Percentiles rank a stretch among this genome's conserved stretches.
Evolutionary conservation across 2,113 vertebrate genomes (phyloP).

Genomic region (Hypanus sabinus): DNA sequence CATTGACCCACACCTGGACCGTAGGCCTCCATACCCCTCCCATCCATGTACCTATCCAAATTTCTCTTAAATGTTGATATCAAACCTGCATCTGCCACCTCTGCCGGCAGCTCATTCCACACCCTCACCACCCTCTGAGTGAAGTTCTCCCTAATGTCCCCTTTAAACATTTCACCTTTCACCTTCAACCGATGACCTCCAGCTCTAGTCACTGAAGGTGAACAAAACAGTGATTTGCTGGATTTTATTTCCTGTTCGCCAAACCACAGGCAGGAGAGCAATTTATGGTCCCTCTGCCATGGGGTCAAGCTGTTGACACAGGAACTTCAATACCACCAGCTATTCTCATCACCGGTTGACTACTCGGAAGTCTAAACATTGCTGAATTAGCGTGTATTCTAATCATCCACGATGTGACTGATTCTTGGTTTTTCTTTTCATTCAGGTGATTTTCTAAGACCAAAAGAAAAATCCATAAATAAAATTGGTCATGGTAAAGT

Average conservation of each 20-base stretch:
- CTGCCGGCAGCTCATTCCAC: no score
- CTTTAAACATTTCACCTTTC: no score
- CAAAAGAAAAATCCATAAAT: conserved; percentile 75
- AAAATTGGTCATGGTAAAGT: conserved; percentile 87
- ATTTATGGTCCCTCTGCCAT: not conserved
- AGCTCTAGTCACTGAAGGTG: not conserved
- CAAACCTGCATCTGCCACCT: no score
- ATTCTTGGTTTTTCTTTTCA: conserved; percentile 32
- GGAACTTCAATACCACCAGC: not conserved
- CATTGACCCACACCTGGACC: no score
- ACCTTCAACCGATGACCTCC: no score
- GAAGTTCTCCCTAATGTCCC: no score
- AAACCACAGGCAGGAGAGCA: not conserved
- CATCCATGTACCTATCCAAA: no score
- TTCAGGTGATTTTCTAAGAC: conserved; percentile 73
- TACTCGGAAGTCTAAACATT: not conserved
- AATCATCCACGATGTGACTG: conserved; percentile 20
- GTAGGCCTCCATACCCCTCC: no score
- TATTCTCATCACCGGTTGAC: not conserved
- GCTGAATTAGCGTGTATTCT: not conserved
- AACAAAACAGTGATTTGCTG: not conserved
- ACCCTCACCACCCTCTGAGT: no score
- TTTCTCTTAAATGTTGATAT: no score
- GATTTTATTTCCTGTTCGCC: not conserved
- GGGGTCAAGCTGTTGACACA: not conserved